Evolutionary conservation across 2,113 vertebrate genomes (phyloP).

Genomic region (Nothobranchius furzeri): DNA sequence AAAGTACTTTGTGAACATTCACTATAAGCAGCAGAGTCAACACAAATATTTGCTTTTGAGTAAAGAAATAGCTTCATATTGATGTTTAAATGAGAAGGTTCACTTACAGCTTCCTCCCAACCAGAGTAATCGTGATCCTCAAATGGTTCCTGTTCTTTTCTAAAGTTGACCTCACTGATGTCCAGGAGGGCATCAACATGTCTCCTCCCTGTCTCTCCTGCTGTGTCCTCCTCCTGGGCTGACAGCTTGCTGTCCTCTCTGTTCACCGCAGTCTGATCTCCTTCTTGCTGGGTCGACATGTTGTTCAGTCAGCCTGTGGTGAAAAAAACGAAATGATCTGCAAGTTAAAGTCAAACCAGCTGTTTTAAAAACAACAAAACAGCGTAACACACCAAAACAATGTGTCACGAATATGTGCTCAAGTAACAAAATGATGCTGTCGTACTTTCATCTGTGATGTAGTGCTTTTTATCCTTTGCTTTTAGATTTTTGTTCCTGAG

Average conservation of each 20-base stretch:
- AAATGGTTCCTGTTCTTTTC: conserved; percentile 62
- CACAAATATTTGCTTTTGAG: no score
- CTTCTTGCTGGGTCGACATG: conserved; percentile 43
- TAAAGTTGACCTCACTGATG: conserved; percentile 75
- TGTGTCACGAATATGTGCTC: neutral
- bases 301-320: conserved; percentile 2
- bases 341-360: no score
- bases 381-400: neutral
- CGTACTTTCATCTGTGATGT: no score
- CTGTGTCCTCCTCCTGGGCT: conserved; percentile 13
- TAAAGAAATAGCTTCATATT: no score
- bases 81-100: no score
- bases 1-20: no score
- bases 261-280: conserved; percentile 4
- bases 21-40: no score
- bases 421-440: no score
- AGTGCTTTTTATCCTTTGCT: no score
- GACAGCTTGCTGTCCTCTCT: conserved; percentile 2
- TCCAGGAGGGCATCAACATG: conserved; percentile 76
- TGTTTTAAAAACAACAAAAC: neutral
- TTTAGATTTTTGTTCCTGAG: neutral
- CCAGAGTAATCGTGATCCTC: conserved; percentile 68
- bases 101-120: conserved; percentile 87
- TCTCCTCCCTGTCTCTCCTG: conserved; percentile 50
- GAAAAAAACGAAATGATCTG: neutral